Conservation (phyloP, 37 sponge, comb jelly and placozoan genomes). For the Chondrosia reniformis region DNA sequence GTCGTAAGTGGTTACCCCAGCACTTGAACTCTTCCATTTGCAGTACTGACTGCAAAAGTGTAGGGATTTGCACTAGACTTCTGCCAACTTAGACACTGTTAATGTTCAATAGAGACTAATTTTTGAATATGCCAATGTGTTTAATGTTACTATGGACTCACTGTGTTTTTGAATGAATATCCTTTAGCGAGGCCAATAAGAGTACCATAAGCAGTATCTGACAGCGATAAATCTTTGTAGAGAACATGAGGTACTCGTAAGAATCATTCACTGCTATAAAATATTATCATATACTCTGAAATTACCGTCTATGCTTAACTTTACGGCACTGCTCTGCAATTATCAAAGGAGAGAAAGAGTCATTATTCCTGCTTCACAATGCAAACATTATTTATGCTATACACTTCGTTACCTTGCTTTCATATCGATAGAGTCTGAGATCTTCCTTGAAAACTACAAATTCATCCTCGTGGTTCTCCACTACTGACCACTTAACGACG, state of each 20-base stretch:
- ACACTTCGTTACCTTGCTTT: not conserved
- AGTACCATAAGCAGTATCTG: not conserved
- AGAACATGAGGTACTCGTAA: too few relatives aligned
- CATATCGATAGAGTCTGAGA: constrained; percentile 44
- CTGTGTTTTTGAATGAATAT: not conserved
- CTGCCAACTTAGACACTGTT: constrained; percentile 55
- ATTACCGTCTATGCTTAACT: too few relatives aligned
- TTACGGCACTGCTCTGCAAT: too few relatives aligned
- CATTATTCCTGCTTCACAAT: too few relatives aligned
- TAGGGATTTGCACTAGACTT: constrained; percentile 11
- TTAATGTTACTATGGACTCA: not conserved
- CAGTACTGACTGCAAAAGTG: constrained; percentile 55
- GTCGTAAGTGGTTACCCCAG: constrained; percentile 17
- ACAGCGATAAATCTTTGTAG: constrained; percentile 5
- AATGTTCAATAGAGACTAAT: too few relatives aligned
- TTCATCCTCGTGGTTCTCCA: constrained; percentile 34
- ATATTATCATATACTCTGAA: too few relatives aligned
- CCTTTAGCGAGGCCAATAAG: not conserved
- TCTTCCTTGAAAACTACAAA: constrained; percentile 60
- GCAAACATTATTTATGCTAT: too few relatives aligned
- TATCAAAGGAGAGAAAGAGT: too few relatives aligned
- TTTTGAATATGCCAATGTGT: too few relatives aligned
- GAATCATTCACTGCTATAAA: too few relatives aligned
- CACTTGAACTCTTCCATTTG: constrained; percentile 50
- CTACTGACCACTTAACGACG: constrained; percentile 68